A percentile compares a stretch with the other conserved stretches of the same genome.
Evolutionary conservation across 2,888 invertebrate genomes (phyloP).

Genomic region (Orchesellides sinensis): DNA sequence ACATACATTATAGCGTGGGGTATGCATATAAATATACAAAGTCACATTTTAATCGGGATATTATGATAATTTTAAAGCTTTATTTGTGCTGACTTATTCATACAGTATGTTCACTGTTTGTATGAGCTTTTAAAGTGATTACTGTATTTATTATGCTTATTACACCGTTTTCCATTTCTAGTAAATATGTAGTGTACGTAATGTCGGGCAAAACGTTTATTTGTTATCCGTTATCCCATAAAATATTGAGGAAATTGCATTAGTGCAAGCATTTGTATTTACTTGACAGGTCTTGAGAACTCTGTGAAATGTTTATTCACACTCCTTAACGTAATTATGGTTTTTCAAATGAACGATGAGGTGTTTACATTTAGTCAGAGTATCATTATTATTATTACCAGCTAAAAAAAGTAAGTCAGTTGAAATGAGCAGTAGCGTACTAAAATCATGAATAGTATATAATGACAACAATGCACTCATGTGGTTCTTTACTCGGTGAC

Average conservation of each 20-base stretch:
- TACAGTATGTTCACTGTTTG: not conserved
- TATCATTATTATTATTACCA: not conserved
- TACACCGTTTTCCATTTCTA: slow-evolving; percentile 32
- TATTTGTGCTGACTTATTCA: not conserved
- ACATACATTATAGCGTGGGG: not conserved
- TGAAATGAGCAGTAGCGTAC: no score
- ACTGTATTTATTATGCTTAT: not conserved
- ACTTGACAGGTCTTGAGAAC: slow-evolving; percentile 37
- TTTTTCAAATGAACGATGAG: not conserved
- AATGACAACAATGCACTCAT: not conserved
- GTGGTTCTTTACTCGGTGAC: not conserved
- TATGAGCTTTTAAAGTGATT: not conserved
- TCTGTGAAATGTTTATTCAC: slow-evolving; percentile 49
- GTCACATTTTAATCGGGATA: slow-evolving; percentile 32
- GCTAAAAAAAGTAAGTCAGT: slow-evolving; percentile 9
- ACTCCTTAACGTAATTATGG: slow-evolving; percentile 43
- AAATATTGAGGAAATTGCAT: slow-evolving; percentile 40
- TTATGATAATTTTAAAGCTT: slow-evolving; percentile 55
- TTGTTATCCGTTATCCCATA: slow-evolving; percentile 32
- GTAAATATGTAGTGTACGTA: slow-evolving; percentile 17
- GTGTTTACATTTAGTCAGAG: not conserved
- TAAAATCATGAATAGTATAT: no score
- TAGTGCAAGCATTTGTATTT: slow-evolving; percentile 12
- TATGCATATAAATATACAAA: no score
- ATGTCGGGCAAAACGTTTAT: slow-evolving; percentile 33